Base-by-base conservation (phyloP, 2,113 vertebrate genomes). In the Rhizomys pruinosus region DNA sequence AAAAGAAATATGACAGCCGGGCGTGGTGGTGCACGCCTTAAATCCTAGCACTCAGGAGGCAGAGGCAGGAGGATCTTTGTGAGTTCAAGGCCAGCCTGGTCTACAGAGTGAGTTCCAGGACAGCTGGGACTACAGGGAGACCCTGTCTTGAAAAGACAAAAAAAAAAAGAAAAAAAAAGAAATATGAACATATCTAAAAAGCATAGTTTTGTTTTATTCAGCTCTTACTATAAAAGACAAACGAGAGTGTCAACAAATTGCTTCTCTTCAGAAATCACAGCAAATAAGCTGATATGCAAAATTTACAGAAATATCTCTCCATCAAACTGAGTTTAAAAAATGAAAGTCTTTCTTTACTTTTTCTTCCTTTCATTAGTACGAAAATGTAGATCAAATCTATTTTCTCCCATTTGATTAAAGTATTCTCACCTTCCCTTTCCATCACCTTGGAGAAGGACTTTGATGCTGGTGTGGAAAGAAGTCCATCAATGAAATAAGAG, bases 221-320 rank as follows among this genome's bases (percentile, higher is more conserved):
- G 39, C 7, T 89, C 44, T 93, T 93, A 32, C 34, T 71, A 52
- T 34, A 84, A 84, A n/a, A 69, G 8, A 74, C 72, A 85, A 84
- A 79, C 3, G 55, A 63, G n/a, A 86, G 23, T n/a, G n/a, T 86
- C 89, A 95, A 77, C 47, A 92, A 84, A 80, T 37, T 68, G 39
- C 16, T 61, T n/a, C 20, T 44, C 72, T 77, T 82, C 68, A 79
- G 25, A 89, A 87, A 63, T 89, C 59, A 95, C 37, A 57, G 59
- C 44, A 91, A 92, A 86, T 16, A 91, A 59, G 44, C 44, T 34
- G n/a, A 37, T 44, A 25, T 52, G 78, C 19, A 93, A 82, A 89
- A 82, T 37, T 86, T 81, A 69, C 8, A 77, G 8, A 32, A 69
- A 27, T n/a, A 52, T 72, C 34, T 88, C 32, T 78, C n/a, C 10